Evolutionary conservation across 2,888 invertebrate species (phyloP), one percentile per base, ranked within the genome.

Genomic region (Pseudococcus longispinus): DNA sequence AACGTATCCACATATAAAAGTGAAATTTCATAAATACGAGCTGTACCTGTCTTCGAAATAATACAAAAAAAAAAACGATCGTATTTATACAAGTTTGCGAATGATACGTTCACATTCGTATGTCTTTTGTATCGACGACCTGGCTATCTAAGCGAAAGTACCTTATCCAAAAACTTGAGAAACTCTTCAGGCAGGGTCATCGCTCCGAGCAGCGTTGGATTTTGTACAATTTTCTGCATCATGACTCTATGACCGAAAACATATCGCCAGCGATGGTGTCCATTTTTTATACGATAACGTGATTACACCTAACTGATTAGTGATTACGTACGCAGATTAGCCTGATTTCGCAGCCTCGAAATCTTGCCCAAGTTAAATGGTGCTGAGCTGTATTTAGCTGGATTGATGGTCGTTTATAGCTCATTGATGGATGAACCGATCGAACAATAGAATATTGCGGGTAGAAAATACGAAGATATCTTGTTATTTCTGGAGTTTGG

Each of bases 231-330:
- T 65, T 65, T 65, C 60, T 65, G 26, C 23, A 23, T 65, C 60
- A 65, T 65, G 60, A 65, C 4, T 65, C 60, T 65, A 65, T 65
- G 60, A 65, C 60, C 60, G 60, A 65, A 65, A 65, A 65, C 60
- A 65, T 65, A 65, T 65, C 60, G 20, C 2, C 9, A 9, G 6
- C 60, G 20, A 5, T 44, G 44, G 23, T 65, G 60, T 65, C 60
- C 60, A 65, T 65, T 65, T 65, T 51, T n/a, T 51, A 51, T 51
- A 51, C 1, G 5, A 65, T 65, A 20, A 65, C 23, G 60, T 65
- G 60, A 65, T 65, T 65, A 65, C 13, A 20, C 55, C 18, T 11
- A 8, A 32, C 32, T 32, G 32, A 32, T 44, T 44, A 44, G 37
- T 8, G 37, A 37, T 37, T 44, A 44, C 60, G 23, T 44, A 44